Percentiles rank a stretch among this genome's conserved stretches.
These are phyloP conservation scores for Schizothorax lantsangensis DNA, from an alignment of 2,797 vertebrate species.

Conservation along the genomic window DNA sequence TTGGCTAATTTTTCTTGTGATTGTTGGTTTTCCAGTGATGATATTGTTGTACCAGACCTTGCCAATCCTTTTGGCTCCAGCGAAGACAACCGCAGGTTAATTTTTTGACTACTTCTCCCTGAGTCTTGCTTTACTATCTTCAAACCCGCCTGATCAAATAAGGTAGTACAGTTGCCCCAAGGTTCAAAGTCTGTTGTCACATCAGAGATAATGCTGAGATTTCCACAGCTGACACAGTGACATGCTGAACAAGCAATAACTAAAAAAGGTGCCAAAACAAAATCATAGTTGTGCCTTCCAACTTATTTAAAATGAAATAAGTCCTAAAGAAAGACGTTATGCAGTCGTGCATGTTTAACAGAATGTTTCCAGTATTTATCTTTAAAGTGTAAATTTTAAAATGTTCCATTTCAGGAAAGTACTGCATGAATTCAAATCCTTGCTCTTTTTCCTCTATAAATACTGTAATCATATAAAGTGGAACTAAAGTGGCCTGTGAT, in stretches of 20 bases:
- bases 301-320: not conserved
- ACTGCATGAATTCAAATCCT: not conserved
- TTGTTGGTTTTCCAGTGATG: conserved; percentile 31
- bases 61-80: conserved; percentile 74
- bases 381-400: not conserved
- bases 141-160: not conserved
- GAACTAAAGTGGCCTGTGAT: not conserved
- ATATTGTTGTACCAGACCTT: conserved; percentile 39
- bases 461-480: not conserved
- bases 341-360: not conserved
- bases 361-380: not conserved
- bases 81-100: conserved; percentile 73
- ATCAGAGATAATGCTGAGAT: conserved; percentile 46
- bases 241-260: not conserved
- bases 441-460: not conserved
- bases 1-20: not conserved
- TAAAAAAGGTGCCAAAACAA: not conserved
- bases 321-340: too few relatives aligned
- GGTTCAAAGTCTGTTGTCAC: conserved; percentile 23
- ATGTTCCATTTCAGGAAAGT: not conserved
- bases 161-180: not conserved
- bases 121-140: not conserved
- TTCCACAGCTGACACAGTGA: conserved; percentile 51
- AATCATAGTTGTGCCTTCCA: not conserved
- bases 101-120: not conserved